A percentile compares a stretch with the other conserved stretches of the same genome.
These are phyloP conservation scores for Hippasteria phrygiana DNA, from an alignment of 53 echinoderm and acorn worm genomes.

Conservation along the genomic window DNA sequence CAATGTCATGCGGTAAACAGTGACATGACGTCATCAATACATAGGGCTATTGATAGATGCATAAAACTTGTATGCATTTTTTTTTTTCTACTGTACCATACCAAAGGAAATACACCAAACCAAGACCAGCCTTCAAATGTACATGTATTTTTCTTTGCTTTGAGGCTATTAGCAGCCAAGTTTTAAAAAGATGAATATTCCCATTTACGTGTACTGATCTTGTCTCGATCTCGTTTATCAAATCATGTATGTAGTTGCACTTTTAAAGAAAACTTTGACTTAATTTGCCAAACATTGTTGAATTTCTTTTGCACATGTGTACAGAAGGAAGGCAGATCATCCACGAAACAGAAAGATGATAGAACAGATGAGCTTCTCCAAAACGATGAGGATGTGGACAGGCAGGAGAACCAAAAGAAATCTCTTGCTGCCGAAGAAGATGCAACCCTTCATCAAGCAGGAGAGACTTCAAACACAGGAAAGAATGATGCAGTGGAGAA, in stretches of 20 bases:
- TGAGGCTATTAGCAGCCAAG: no score
- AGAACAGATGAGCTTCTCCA: constrained; percentile 7
- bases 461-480: background rate
- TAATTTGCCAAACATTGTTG: background rate
- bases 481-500: background rate
- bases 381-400: constrained; percentile 20
- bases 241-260: background rate
- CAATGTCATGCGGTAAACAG: no score
- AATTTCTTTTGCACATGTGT: background rate
- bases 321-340: constrained; percentile 36
- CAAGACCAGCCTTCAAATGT: no score
- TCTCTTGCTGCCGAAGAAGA: background rate
- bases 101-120: no score
- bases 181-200: no score
- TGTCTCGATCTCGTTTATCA: no score
- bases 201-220: no score
- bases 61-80: no score
- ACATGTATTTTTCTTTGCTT: no score
- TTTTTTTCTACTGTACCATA: no score
- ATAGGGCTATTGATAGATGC: no score
- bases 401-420: background rate
- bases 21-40: no score
- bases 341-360: constrained; percentile 13
- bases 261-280: background rate
- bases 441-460: background rate